Percentiles rank a stretch among this genome's conserved stretches.
These are phyloP conservation scores for Colossoma macropomum DNA, from an alignment of 2,113 vertebrate species.

Conservation along the genomic window DNA sequence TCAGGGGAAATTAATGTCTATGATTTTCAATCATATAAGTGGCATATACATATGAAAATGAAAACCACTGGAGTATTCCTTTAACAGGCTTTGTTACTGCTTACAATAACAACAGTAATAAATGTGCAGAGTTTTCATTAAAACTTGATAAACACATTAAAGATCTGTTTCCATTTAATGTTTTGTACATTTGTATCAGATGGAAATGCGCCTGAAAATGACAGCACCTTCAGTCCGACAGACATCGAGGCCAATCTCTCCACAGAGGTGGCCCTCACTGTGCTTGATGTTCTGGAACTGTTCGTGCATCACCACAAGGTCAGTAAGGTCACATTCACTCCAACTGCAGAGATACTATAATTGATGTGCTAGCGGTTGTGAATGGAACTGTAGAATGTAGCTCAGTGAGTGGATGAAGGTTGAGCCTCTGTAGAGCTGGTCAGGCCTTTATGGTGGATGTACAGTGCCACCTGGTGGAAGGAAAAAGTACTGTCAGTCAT, in stretches of 20 bases:
- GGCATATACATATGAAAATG: too few relatives aligned
- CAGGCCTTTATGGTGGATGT: not conserved
- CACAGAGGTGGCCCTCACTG: slow-evolving; percentile 91
- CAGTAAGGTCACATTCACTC: slow-evolving; percentile 3
- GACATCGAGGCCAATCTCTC: slow-evolving; percentile 94
- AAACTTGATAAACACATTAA: too few relatives aligned
- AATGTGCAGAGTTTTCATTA: too few relatives aligned
- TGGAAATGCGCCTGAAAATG: slow-evolving; percentile 86
- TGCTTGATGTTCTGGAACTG: slow-evolving; percentile 91
- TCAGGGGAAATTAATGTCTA: too few relatives aligned
- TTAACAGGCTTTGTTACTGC: too few relatives aligned
- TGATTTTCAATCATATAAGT: too few relatives aligned
- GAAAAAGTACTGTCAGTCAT: not conserved
- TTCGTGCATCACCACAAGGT: slow-evolving; percentile 95
- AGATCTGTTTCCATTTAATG: too few relatives aligned
- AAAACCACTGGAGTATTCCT: too few relatives aligned
- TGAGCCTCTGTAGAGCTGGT: not conserved
- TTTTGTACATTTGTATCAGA: slow-evolving; percentile 58
- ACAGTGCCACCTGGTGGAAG: slow-evolving; percentile 32
- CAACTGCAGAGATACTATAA: not conserved
- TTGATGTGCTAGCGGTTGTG: not conserved
- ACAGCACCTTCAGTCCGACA: slow-evolving; percentile 83
- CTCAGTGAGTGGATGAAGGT: not conserved
- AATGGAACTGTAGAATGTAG: not conserved
- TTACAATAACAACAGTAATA: too few relatives aligned